A percentile compares a stretch with the other conserved stretches of the same genome.
These are phyloP conservation scores for Pseudopodoces humilis DNA, from an alignment of 2,113 vertebrate species.

Conservation along the genomic window DNA sequence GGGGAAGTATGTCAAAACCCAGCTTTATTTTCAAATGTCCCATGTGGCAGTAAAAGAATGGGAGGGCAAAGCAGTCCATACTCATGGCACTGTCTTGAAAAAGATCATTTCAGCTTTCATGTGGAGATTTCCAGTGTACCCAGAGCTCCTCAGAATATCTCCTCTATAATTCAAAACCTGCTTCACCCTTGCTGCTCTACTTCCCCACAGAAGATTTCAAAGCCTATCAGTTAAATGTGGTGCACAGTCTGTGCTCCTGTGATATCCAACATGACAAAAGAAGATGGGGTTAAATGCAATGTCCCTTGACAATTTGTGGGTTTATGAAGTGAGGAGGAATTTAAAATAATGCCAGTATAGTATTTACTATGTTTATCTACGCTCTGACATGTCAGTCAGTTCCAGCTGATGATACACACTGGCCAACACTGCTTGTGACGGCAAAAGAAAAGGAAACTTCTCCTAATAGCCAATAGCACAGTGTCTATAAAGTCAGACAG, in stretches of 20 bases:
- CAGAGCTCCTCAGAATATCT: neutral
- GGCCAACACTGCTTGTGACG: neutral
- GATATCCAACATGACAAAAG: neutral
- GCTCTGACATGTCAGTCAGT: neutral
- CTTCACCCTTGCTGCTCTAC: neutral
- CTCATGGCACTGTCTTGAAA: neutral
- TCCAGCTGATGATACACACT: neutral
- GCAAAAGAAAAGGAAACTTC: neutral
- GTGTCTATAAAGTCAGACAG: neutral
- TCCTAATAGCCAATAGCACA: neutral
- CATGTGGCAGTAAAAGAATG: neutral
- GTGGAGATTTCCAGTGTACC: neutral
- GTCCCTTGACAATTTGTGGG: neutral
- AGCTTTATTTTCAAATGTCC: neutral
- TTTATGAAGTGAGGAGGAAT: neutral
- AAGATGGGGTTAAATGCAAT: neutral
- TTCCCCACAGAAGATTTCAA: neutral
- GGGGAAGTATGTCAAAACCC: neutral
- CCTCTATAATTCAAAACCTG: neutral
- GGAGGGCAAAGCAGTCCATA: neutral
- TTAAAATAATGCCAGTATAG: neutral
- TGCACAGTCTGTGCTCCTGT: neutral
- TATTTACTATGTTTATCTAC: neutral
- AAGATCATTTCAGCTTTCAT: neutral
- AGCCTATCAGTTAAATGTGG: neutral